phyloP scores from a whole-genome alignment of 2,113 vertebrate species.

The Anguilla japonica region DNA sequence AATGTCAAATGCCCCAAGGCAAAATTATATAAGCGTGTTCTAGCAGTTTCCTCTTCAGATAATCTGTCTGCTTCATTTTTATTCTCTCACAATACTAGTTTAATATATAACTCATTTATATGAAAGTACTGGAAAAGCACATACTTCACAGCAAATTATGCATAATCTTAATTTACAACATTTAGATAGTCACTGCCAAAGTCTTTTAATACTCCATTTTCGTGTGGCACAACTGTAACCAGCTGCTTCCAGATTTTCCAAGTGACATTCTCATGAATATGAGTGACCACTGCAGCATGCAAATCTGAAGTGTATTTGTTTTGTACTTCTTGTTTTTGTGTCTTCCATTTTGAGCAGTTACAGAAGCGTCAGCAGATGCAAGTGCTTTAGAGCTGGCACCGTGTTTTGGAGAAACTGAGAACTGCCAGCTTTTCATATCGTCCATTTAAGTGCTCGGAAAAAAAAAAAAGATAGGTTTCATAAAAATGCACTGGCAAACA shows the following conservation, averaged over 20 bases:
- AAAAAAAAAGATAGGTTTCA: constrained; percentile 19
- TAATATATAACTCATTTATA: too few species aligned
- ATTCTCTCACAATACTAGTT: neutral
- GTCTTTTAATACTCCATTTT: neutral
- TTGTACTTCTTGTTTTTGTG: constrained; percentile 15
- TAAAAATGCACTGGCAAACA: constrained; percentile 23
- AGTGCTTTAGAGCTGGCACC: constrained; percentile 27
- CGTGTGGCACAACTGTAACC: constrained; percentile 13
- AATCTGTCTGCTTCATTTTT: neutral
- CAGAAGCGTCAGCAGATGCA: constrained; percentile 19
- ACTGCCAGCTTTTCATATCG: constrained; percentile 20
- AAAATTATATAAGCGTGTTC: neutral
- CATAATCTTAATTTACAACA: neutral
- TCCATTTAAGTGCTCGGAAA: constrained; percentile 8
- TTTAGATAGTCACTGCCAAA: neutral
- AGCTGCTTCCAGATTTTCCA: constrained; percentile 16
- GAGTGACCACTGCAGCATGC: neutral
- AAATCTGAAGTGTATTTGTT: constrained; percentile 9
- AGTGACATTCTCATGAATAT: constrained; percentile 7
- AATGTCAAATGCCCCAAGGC: neutral
- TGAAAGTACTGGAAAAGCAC: neutral
- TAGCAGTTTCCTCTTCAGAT: neutral
- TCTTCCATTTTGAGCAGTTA: constrained; percentile 17
- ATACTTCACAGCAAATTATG: neutral
- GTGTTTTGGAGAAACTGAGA: constrained; percentile 17